Evolutionary conservation across 2,113 vertebrate genomes (phyloP).

Genomic region (Megaceryle maxima): DNA sequence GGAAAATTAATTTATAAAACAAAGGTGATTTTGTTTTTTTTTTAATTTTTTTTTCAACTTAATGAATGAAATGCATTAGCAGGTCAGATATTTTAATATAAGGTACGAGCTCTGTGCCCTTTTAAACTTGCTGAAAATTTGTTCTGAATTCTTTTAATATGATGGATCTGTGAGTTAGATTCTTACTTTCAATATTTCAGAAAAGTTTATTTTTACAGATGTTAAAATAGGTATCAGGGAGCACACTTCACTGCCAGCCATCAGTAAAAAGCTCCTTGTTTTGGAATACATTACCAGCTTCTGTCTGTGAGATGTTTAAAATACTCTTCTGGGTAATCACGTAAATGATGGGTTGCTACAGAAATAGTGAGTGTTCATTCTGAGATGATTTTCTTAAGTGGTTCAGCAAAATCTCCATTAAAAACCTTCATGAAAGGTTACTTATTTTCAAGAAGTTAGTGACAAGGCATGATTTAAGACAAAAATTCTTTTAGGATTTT

Average conservation of each 20-base stretch:
- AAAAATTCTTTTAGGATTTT: not conserved
- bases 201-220: not conserved
- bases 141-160: not conserved
- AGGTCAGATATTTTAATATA: not conserved
- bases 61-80: not conserved
- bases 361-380: not conserved
- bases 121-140: not conserved
- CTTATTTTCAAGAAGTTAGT: not conserved
- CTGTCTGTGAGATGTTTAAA: constrained; percentile 2
- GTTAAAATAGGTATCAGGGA: not conserved
- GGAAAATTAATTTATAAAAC: not conserved
- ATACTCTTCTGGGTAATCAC: not conserved
- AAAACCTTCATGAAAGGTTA: not conserved
- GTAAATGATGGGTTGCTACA: not conserved
- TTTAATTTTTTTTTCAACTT: not conserved
- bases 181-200: not conserved
- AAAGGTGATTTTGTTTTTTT: not conserved
- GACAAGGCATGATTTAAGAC: not conserved
- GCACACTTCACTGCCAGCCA: not conserved
- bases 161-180: not conserved
- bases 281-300: constrained; percentile 11
- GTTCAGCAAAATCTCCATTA: not conserved
- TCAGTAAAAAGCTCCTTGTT: not conserved
- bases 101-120: not conserved
- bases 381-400: constrained; percentile 1